Base-by-base conservation (phyloP, 2,797 vertebrate species). In the Rhadinocentrus ornatus region DNA sequence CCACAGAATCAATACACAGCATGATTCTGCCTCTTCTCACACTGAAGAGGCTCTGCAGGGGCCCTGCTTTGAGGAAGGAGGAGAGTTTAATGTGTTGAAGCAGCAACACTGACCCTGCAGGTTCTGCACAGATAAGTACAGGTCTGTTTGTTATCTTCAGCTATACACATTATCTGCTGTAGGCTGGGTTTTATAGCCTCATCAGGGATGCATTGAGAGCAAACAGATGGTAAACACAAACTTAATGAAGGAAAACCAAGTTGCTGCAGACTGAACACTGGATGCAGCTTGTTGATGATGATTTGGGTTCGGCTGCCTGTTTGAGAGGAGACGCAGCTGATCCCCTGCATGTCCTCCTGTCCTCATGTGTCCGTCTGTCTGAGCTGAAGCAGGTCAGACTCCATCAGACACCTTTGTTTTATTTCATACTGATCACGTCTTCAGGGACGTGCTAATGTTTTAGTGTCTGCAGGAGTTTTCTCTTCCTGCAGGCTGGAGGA, bases 271-370 rank as follows among this genome's bases (percentile, higher is more conserved):
- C 53, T 31, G 31, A 55, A 55, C 53, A 9, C 53, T 55, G 27
- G 29, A 56, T 20, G 18, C 18, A 20, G 15, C 27, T 32, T 32
- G 31, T 32, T 32, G 31, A 32, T 77, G 60, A 75, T 60, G 68
- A 74, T 82, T 81, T 77, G 80, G 72, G 71, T 71, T 39, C n/a
- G 26, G 66, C 72, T 67, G 77, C 56, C 61, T 69, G 32, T 31
- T 66, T 68, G 75, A 84, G 73, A 66, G 70, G 64, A 80, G 81
- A 82, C 46, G 6, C 56, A 84, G 82, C 83, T 83, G 86, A 89
- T 86, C 77, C 74, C 37, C 53, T 32, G 12, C 65, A 22, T 34
- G 75, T 71, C 70, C 22, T 26, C 15, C 4, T 6, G 44, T 35
- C 34, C 34, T 35, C 34, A 34, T 8, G 34, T 35, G 34, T 32